phyloP scores from a whole-genome alignment of 2,113 vertebrate genomes.

The Progne subis region DNA sequence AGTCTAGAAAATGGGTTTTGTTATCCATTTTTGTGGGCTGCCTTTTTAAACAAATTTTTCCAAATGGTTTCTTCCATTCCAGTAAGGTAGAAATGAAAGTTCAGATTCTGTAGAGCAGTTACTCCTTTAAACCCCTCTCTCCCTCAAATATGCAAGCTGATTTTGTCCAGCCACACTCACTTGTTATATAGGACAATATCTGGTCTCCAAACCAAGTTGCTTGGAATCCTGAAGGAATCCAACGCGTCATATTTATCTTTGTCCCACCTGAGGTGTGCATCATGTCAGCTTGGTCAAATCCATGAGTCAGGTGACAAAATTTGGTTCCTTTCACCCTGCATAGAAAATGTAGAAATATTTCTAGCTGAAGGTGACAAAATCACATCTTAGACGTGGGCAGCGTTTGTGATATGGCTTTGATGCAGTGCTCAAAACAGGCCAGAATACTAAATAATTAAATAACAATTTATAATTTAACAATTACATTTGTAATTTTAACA shows the following conservation, averaged over 20 bases:
- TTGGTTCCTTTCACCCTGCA: constrained; percentile 95
- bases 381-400: not conserved
- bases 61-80: not conserved
- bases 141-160: not conserved
- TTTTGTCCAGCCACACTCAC: constrained; percentile 72
- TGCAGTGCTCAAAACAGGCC: not conserved
- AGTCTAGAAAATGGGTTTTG: not conserved
- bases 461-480: too few species aligned
- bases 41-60: not conserved
- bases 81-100: not conserved
- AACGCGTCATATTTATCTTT: constrained; percentile 92
- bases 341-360: not conserved
- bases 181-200: constrained; percentile 98
- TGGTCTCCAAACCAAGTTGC: constrained; percentile 92
- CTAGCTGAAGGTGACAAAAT: not conserved
- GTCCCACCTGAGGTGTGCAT: constrained; percentile 91
- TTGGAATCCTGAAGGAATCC: constrained; percentile 95
- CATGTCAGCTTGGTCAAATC: constrained; percentile 93
- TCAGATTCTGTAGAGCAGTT: not conserved
- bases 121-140: not conserved
- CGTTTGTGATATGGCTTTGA: not conserved
- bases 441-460: not conserved
- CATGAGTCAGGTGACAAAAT: constrained; percentile 93
- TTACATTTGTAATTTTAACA: too few species aligned
- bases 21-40: not conserved